Evolutionary conservation across 1,140 invertebrate species (phyloP).

Genomic region (Lysiphlebus fabarum): DNA sequence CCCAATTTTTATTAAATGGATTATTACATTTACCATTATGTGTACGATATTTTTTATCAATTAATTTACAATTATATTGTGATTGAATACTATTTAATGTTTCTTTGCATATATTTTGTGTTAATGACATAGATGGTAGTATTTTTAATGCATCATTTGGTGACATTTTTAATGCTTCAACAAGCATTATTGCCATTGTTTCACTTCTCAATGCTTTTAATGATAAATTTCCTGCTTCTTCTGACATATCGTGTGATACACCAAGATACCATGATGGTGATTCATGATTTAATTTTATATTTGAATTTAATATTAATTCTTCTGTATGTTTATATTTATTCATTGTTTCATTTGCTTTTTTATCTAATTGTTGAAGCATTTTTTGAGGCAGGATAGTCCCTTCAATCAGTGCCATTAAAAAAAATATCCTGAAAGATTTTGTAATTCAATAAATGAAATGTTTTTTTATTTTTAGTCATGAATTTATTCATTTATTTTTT

Average conservation of each 20-base stretch:
- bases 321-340: slow-evolving; percentile 41
- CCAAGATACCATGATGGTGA: slow-evolving; percentile 46
- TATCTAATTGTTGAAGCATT: slow-evolving; percentile 42
- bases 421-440: slow-evolving; percentile 1
- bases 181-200: slow-evolving; percentile 47
- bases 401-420: slow-evolving; percentile 21
- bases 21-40: slow-evolving; percentile 79
- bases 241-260: slow-evolving; percentile 44
- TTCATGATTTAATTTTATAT: slow-evolving; percentile 32
- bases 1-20: slow-evolving; percentile 64
- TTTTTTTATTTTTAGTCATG: not conserved
- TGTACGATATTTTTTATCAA: slow-evolving; percentile 59
- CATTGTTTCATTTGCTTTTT: slow-evolving; percentile 40
- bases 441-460: not conserved
- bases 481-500: not conserved
- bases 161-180: slow-evolving; percentile 44
- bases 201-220: slow-evolving; percentile 40
- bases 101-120: slow-evolving; percentile 29
- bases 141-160: slow-evolving; percentile 39
- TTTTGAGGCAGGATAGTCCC: slow-evolving; percentile 35
- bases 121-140: slow-evolving; percentile 39
- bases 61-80: slow-evolving; percentile 32
- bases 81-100: slow-evolving; percentile 26
- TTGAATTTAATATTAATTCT: slow-evolving; percentile 34
- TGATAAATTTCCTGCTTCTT: slow-evolving; percentile 38